These are phyloP conservation scores for Limnephilus rhombicus DNA, from an alignment of 2,888 invertebrate species.

Conservation along the genomic window DNA sequence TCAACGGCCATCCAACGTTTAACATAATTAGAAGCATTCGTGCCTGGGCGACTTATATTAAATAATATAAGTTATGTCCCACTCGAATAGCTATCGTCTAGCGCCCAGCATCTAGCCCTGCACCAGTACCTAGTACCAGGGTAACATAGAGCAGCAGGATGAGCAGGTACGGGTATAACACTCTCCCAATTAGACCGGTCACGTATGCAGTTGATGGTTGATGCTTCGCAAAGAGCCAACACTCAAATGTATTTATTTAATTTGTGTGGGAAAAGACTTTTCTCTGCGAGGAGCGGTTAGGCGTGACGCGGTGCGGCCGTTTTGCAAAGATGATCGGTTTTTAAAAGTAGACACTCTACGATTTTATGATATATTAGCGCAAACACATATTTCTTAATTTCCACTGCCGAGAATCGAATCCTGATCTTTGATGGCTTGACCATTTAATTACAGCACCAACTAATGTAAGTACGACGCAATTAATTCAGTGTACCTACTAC, in stretches of 20 bases:
- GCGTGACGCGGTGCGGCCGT: slow-evolving; percentile 25
- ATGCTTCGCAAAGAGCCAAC: slow-evolving; percentile 21
- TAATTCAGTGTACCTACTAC: too few relatives aligned
- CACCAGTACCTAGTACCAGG: not conserved
- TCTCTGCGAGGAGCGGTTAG: not conserved
- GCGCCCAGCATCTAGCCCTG: not conserved
- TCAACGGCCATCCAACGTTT: not conserved
- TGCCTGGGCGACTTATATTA: not conserved
- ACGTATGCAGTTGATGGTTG: slow-evolving; percentile 51
- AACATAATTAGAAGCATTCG: not conserved
- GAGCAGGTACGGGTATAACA: slow-evolving; percentile 26
- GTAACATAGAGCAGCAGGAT: not conserved
- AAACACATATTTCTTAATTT: too few relatives aligned
- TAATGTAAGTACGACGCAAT: too few relatives aligned
- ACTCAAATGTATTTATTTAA: slow-evolving; percentile 47
- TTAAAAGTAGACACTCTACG: not conserved
- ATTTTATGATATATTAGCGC: not conserved
- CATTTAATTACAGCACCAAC: too few relatives aligned
- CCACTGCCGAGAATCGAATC: too few relatives aligned
- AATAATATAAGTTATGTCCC: not conserved
- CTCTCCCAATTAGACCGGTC: slow-evolving; percentile 63
- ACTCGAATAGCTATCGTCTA: not conserved
- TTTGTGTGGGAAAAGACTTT: slow-evolving; percentile 59
- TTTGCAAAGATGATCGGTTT: not conserved
- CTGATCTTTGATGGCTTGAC: too few relatives aligned